A percentile compares a stretch with the other conserved stretches of the same genome.
phyloP scores from a whole-genome alignment of 2,113 vertebrate genomes.

The Notarius quadriscutis region DNA sequence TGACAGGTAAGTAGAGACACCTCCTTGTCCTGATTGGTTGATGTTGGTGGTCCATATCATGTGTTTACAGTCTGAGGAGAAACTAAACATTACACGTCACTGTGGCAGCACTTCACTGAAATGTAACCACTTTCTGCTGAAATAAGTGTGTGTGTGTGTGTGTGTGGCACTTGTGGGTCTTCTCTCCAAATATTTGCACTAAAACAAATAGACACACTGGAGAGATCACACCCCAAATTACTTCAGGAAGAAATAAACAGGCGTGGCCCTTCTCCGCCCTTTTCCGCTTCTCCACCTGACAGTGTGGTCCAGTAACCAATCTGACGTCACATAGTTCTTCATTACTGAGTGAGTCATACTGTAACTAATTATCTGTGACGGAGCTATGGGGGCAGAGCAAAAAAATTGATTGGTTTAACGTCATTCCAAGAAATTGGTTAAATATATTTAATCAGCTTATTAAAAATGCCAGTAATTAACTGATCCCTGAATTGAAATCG shows the following conservation, averaged over 20 bases:
- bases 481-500: not conserved
- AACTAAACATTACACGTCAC: not conserved
- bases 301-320: no score
- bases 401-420: not conserved
- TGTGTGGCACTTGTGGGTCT: constrained; percentile 25
- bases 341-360: not conserved
- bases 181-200: constrained; percentile 54
- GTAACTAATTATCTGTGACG: not conserved
- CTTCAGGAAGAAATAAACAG: constrained; percentile 1
- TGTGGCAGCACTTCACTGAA: constrained; percentile 4
- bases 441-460: not conserved
- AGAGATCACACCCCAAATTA: constrained; percentile 27
- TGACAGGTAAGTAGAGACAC: not conserved
- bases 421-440: not conserved
- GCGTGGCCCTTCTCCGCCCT: not conserved
- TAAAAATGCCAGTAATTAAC: not conserved
- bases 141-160: constrained; percentile 4
- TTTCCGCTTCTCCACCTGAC: not conserved
- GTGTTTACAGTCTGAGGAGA: constrained; percentile 28
- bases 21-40: not conserved
- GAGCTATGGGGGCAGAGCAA: not conserved
- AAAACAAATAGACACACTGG: constrained; percentile 49
- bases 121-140: not conserved
- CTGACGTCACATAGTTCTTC: not conserved
- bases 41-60: not conserved